Conservation (phyloP, 1,140 invertebrate species). For the Caenorhabditis inopinata region DNA sequence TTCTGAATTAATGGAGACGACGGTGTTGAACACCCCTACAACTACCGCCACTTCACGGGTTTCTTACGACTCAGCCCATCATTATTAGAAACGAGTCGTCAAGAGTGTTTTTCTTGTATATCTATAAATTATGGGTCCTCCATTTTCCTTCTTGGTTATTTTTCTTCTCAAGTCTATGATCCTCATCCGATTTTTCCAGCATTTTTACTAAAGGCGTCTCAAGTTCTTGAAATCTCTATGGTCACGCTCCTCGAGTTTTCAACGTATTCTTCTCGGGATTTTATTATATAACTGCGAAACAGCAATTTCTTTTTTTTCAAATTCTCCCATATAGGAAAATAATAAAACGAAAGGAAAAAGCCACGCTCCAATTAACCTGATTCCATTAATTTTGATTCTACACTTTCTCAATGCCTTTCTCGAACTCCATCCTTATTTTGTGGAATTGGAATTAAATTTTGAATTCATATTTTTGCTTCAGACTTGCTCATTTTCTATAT, state of each 20-base stretch:
- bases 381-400: too few species aligned
- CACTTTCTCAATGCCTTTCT: too few species aligned
- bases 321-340: too few species aligned
- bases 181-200: neutral
- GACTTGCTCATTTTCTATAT: too few species aligned
- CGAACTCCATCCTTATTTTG: too few species aligned
- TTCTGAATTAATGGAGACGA: neutral
- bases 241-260: neutral
- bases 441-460: neutral
- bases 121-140: slow-evolving; percentile 14
- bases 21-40: neutral
- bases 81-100: neutral
- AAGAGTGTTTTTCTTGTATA: neutral
- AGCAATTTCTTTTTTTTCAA: too few species aligned
- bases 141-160: neutral
- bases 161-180: neutral
- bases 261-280: neutral
- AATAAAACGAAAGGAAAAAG: too few species aligned
- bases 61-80: neutral
- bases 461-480: neutral
- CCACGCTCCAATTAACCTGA: too few species aligned
- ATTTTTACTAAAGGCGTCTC: neutral
- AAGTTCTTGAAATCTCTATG: slow-evolving; percentile 14
- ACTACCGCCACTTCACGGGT: neutral
- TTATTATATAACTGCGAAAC: too few species aligned